Evolutionary conservation across 2,888 invertebrate genomes (phyloP).

Genomic region (Tillus elongatus): DNA sequence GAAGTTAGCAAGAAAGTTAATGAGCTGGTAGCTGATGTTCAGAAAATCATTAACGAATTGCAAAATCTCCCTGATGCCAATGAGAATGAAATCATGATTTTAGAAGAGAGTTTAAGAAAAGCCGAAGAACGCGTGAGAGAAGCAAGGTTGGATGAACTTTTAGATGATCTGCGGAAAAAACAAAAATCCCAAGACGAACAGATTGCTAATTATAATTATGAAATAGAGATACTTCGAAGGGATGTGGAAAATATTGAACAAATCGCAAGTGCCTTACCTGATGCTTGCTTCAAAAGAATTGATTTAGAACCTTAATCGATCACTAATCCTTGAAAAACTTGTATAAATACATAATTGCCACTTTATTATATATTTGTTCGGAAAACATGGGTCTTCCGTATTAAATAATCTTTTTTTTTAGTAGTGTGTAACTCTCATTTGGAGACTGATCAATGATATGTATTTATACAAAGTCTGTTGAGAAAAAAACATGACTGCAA

Average conservation of each 20-base stretch:
- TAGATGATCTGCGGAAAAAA: constrained; percentile 63
- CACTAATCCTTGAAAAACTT: too few species aligned
- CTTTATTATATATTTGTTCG: neutral
- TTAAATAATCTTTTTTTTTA: too few species aligned
- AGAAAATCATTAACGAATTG: constrained; percentile 67
- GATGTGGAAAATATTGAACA: constrained; percentile 79
- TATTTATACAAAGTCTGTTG: too few species aligned
- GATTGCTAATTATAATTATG: constrained; percentile 72
- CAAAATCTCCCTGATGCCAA: constrained; percentile 65
- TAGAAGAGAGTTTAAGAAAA: constrained; percentile 53
- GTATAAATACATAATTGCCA: neutral
- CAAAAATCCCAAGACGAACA: constrained; percentile 48
- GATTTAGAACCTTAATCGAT: constrained; percentile 63
- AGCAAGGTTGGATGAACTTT: constrained; percentile 67
- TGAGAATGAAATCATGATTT: constrained; percentile 52
- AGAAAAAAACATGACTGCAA: too few species aligned
- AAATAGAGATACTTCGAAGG: constrained; percentile 55
- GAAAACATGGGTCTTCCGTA: too few species aligned
- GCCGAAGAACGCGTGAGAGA: constrained; percentile 63
- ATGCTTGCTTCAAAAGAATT: constrained; percentile 68
- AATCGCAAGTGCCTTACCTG: constrained; percentile 71
- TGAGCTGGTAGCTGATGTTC: constrained; percentile 68
- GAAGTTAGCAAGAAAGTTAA: constrained; percentile 74
- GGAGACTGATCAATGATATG: too few species aligned
- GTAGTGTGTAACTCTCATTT: too few species aligned